A percentile compares a stretch with the other conserved stretches of the same genome.
phyloP scores from a whole-genome alignment of 2,113 vertebrate species.

The Petaurus breviceps region DNA sequence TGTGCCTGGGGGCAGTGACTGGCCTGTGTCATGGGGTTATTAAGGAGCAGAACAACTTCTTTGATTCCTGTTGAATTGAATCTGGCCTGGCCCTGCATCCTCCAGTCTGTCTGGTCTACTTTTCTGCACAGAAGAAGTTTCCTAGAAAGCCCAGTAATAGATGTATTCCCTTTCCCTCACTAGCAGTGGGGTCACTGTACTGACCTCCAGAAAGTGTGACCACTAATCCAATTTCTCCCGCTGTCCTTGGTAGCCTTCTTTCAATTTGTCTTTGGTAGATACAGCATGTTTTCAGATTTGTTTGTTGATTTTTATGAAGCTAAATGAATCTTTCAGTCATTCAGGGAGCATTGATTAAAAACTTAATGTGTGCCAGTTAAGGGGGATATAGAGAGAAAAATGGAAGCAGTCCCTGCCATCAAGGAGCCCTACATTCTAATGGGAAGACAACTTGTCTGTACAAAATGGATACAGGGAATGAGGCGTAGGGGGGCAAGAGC shows the following conservation, averaged over 20 bases:
- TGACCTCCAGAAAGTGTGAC: too few species aligned
- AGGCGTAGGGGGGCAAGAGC: neutral
- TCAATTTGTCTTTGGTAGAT: neutral
- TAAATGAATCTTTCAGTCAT: neutral
- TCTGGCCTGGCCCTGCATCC: neutral
- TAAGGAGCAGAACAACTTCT: neutral
- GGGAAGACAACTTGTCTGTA: neutral
- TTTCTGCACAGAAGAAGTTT: neutral
- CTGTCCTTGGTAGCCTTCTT: neutral
- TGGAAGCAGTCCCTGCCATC: neutral
- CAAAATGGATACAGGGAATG: neutral
- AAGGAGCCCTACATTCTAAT: neutral
- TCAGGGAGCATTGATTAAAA: neutral
- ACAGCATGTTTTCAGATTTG: neutral
- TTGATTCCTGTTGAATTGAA: neutral
- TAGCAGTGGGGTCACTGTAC: neutral
- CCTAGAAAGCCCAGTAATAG: neutral
- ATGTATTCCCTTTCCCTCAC: too few species aligned
- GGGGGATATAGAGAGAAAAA: neutral
- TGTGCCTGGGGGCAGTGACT: neutral
- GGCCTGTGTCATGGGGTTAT: too few species aligned
- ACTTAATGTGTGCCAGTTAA: neutral
- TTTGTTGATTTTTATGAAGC: neutral
- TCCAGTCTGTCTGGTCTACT: neutral
- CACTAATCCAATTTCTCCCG: neutral